These are phyloP conservation scores for Latrodectus elegans DNA, from an alignment of 2,888 invertebrate species.

Conservation along the genomic window DNA sequence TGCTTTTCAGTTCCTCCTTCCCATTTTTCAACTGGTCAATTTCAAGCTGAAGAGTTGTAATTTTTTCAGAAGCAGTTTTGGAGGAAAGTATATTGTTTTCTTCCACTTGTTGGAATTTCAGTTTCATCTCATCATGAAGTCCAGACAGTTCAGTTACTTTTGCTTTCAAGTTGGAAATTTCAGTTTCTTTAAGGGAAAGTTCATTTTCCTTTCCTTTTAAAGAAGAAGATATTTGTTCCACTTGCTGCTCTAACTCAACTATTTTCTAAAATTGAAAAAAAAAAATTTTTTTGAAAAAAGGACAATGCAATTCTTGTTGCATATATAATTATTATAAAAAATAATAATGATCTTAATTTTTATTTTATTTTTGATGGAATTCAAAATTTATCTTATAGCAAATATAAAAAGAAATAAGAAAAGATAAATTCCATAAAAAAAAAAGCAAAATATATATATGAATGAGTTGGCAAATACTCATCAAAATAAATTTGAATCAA, in stretches of 20 bases:
- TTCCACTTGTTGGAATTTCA: constrained; percentile 9
- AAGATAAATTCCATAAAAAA: background rate
- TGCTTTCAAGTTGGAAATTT: constrained; percentile 15
- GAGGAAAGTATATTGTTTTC: constrained; percentile 8
- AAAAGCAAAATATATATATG: background rate
- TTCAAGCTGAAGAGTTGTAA: constrained; percentile 27
- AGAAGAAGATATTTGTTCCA: constrained; percentile 17
- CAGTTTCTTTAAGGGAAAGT: constrained; percentile 2
- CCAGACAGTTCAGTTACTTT: constrained; percentile 19
- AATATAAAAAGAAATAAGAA: background rate
- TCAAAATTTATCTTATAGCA: too few species aligned
- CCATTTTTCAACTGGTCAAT: constrained; percentile 15
- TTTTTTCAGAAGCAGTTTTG: constrained; percentile 26
- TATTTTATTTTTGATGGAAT: too few species aligned
- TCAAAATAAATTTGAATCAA: background rate
- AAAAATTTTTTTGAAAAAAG: background rate
- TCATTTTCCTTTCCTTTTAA: constrained; percentile 47
- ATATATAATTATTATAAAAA: too few species aligned
- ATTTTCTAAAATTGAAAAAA: constrained; percentile 42
- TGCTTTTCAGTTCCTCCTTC: background rate
- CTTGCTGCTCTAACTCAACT: constrained; percentile 42
- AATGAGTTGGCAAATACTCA: background rate
- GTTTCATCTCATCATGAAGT: background rate
- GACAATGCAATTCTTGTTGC: too few species aligned
- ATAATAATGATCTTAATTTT: too few species aligned